Evolutionary conservation across 2,797 vertebrate genomes (phyloP).

Genomic region (Myripristis jacobus): DNA sequence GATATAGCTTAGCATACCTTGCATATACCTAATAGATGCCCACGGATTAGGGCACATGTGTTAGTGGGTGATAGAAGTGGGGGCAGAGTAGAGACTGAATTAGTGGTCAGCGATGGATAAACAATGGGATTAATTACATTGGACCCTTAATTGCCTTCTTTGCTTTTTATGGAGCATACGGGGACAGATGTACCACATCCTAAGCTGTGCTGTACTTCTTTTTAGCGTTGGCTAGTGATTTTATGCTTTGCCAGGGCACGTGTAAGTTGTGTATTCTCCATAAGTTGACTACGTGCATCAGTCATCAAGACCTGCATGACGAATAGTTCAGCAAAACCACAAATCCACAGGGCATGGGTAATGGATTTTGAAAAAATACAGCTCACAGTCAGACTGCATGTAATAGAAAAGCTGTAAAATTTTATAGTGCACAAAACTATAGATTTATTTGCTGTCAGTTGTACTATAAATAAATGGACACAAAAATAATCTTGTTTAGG

Average conservation of each 20-base stretch:
- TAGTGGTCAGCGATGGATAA: slow-evolving; percentile 48
- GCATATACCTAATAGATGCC: neutral
- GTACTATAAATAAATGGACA: too few relatives aligned
- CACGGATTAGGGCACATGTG: neutral
- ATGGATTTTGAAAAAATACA: too few relatives aligned
- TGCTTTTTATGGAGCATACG: slow-evolving; percentile 11
- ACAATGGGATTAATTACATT: slow-evolving; percentile 54
- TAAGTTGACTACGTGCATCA: too few relatives aligned
- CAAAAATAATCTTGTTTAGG: too few relatives aligned
- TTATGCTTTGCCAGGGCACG: neutral
- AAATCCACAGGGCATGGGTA: too few relatives aligned
- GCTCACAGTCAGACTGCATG: too few relatives aligned
- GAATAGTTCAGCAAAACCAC: too few relatives aligned
- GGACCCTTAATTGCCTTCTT: slow-evolving; percentile 55
- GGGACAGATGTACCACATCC: neutral
- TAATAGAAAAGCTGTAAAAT: too few relatives aligned
- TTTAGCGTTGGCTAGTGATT: neutral
- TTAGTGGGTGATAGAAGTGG: neutral
- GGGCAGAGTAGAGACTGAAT: slow-evolving; percentile 16
- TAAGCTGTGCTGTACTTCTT: neutral
- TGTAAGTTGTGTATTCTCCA: neutral
- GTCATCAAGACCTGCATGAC: too few relatives aligned
- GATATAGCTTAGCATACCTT: neutral
- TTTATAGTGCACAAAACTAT: too few relatives aligned
- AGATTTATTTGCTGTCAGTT: too few relatives aligned